Evolutionary conservation across 2,888 invertebrate genomes (phyloP), one percentile per base, ranked within the genome.

Genomic region (Erpobdella octoculata): DNA sequence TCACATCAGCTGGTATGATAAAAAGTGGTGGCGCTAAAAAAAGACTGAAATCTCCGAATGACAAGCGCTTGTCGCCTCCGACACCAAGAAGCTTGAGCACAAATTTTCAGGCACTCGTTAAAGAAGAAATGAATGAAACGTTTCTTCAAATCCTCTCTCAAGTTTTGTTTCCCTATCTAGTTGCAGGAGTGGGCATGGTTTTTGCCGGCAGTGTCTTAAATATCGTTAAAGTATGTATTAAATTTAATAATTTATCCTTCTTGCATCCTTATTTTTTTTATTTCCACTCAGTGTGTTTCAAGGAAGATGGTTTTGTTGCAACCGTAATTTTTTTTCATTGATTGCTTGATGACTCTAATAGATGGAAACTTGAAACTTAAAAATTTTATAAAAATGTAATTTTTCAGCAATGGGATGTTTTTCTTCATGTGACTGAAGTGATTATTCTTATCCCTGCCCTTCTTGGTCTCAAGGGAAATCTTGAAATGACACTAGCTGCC

Each of bases 401-500:
- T 46, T 46, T 71, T 18, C 79, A 85, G 83, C 91, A 89, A 79
- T 89, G 89, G 88, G 83, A 85, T 69, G 90, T 91, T 36, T 92
- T 90, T 81, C 80, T 83, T 75, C 83, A 87, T 71, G 86, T 91
- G 9, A 87, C 88, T 18, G 89, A 91, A 79, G 85, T 91, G 68
- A 89, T 90, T 80, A 89, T 91, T 74, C 84, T 92, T 76, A 90
- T 91, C 58, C 91, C 91, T 9, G 88, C 91, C 0, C 84, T 91
- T 70, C 85, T 92, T 70, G 92, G 92, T 35, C 86, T 91, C 18
- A 88, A 92, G 86, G 96, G 96, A 75, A 96, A 96, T 84, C 86
- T 96, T 79, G 96, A 96, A 85, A 96, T 94, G 93, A 95, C 94
- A 74, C 85, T 97, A 72, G 96, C 96, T 0, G 94, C 94, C 0